Evolutionary conservation across 2,797 vertebrate genomes (phyloP).

Genomic region (Kryptolebias ocellatus): DNA sequence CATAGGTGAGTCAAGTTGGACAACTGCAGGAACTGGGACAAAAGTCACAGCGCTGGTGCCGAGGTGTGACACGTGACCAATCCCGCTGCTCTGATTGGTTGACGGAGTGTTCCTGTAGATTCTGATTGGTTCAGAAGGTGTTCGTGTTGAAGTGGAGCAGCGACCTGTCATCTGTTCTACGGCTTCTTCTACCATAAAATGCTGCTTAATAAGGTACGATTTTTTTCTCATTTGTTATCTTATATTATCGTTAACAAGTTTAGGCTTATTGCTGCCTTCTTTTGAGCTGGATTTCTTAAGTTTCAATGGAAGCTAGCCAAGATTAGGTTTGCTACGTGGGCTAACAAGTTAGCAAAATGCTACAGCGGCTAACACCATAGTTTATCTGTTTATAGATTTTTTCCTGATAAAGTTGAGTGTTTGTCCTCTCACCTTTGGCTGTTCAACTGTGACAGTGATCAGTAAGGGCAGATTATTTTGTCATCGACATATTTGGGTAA

Average conservation of each 20-base stretch:
- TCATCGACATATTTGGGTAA: too few species aligned
- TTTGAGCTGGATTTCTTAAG: neutral
- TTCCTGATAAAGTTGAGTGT: too few species aligned
- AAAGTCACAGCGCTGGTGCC: constrained; percentile 47
- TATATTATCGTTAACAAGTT: accelerated
- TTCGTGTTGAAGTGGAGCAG: neutral
- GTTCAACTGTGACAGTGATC: too few species aligned
- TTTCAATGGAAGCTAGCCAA: neutral
- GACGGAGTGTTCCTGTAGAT: accelerated
- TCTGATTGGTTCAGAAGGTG: constrained; percentile 62
- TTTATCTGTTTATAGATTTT: too few species aligned
- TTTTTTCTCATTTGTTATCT: accelerated
- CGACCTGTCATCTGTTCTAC: too few species aligned
- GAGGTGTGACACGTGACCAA: constrained; percentile 41
- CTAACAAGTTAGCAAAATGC: constrained; percentile 13
- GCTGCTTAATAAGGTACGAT: constrained; percentile 77
- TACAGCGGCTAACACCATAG: neutral
- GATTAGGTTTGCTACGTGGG: neutral
- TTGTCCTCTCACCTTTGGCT: too few species aligned
- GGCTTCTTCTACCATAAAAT: constrained; percentile 36
- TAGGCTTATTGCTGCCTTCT: neutral
- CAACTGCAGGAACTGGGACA: constrained; percentile 63
- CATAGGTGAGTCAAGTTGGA: constrained; percentile 1
- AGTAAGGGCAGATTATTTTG: too few species aligned
- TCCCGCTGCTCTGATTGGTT: constrained; percentile 61